A percentile compares a stretch with the other conserved stretches of the same genome.
Evolutionary conservation across 1,140 invertebrate species (phyloP).

Genomic region (Contarinia nasturtii): DNA sequence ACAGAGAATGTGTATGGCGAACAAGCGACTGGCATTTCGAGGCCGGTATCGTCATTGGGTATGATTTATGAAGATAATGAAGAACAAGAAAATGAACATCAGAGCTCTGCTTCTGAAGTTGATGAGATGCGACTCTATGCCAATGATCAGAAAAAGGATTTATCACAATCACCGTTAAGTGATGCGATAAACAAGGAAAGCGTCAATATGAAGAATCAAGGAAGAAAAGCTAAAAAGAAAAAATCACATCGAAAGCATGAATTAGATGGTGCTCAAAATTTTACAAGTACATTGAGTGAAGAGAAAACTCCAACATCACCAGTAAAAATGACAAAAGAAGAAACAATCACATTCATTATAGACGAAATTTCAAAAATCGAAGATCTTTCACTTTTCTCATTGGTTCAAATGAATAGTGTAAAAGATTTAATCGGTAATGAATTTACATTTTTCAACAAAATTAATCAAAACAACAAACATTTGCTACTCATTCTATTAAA

Average conservation of each 20-base stretch:
- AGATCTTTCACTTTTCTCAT: slow-evolving; percentile 12
- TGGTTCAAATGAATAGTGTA: slow-evolving; percentile 11
- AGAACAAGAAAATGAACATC: slow-evolving; percentile 17
- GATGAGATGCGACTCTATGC: slow-evolving; percentile 16
- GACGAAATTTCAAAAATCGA: slow-evolving; percentile 19
- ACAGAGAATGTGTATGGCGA: neutral
- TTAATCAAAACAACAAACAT: slow-evolving; percentile 18
- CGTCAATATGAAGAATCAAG: neutral
- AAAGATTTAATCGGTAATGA: slow-evolving; percentile 12
- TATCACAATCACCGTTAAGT: neutral
- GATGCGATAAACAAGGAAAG: neutral
- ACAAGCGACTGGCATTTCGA: neutral
- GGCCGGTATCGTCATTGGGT: slow-evolving; percentile 21
- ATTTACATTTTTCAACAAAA: slow-evolving; percentile 15
- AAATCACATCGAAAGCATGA: slow-evolving; percentile 20
- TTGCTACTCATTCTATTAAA: slow-evolving; percentile 16
- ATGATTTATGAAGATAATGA: slow-evolving; percentile 55
- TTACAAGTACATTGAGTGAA: slow-evolving; percentile 12
- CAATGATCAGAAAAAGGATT: neutral
- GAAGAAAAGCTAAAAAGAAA: slow-evolving; percentile 13
- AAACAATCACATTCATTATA: slow-evolving; percentile 8
- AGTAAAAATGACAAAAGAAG: neutral
- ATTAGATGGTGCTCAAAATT: slow-evolving; percentile 22
- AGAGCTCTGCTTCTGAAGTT: slow-evolving; percentile 13
- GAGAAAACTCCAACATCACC: neutral